Conservation (phyloP, 2,113 vertebrate genomes). For the Hippocampus zosterae region DNA sequence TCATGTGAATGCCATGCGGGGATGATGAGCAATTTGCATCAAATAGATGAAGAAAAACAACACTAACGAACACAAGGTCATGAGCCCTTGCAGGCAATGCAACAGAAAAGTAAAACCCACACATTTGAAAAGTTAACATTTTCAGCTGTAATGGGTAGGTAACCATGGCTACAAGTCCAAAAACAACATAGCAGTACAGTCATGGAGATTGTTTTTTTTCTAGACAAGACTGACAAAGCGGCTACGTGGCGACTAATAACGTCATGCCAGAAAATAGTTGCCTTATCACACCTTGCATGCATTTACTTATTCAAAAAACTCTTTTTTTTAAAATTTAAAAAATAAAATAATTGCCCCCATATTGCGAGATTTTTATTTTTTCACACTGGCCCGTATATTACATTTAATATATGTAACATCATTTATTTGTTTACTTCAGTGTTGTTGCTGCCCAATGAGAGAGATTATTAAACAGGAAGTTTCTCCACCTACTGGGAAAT, state of each 20-base stretch:
- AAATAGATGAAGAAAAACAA: not conserved
- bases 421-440: no score
- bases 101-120: not conserved
- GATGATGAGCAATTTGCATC: not conserved
- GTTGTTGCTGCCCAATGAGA: no score
- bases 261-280: conserved; percentile 42
- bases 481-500: no score
- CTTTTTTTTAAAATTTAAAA: not conserved
- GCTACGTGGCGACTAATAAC: conserved; percentile 36
- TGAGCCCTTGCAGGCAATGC: not conserved
- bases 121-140: not conserved
- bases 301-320: not conserved
- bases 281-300: conserved; percentile 35
- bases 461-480: no score
- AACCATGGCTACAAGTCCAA: not conserved
- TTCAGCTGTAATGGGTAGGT: not conserved
- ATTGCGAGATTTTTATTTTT: no score
- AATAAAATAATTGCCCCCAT: not conserved
- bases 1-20: not conserved
- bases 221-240: conserved; percentile 12
- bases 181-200: not conserved
- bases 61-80: not conserved
- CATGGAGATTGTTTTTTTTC: conserved; percentile 13
- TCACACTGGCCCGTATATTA: no score
- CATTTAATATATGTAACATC: no score